These are phyloP conservation scores for Aphelocoma californica DNA, from an alignment of 2,797 vertebrate species.

Conservation along the genomic window DNA sequence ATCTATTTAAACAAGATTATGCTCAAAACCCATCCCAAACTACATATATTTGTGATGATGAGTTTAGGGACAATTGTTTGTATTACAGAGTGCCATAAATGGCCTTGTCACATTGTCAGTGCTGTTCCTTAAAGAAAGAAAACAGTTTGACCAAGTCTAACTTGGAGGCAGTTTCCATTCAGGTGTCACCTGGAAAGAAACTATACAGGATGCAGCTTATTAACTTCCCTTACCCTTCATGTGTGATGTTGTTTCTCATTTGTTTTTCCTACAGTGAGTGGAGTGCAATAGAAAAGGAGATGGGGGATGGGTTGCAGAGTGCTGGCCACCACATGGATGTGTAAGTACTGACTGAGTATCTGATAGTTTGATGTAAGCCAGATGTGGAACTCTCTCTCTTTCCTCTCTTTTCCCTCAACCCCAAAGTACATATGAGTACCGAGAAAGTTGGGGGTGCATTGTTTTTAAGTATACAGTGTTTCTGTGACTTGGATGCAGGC, in stretches of 20 bases:
- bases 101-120: background rate
- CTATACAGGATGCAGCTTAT: slow-evolving; percentile 49
- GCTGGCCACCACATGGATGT: slow-evolving; percentile 99
- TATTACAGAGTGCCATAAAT: background rate
- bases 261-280: slow-evolving; percentile 86
- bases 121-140: background rate
- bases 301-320: slow-evolving; percentile 96
- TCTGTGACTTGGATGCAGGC: slow-evolving; percentile 39
- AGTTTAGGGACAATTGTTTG: background rate
- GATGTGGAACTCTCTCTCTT: slow-evolving; percentile 58
- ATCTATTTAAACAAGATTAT: background rate
- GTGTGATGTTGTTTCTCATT: slow-evolving; percentile 60
- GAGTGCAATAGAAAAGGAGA: slow-evolving; percentile 95
- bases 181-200: slow-evolving; percentile 58
- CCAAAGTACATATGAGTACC: background rate
- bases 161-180: slow-evolving; percentile 31
- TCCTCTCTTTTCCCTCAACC: slow-evolving; percentile 46
- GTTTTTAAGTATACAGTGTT: slow-evolving; percentile 23
- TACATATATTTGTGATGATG: background rate
- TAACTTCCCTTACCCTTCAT: slow-evolving; percentile 56
- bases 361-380: slow-evolving; percentile 72
- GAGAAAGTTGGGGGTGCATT: background rate
- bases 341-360: slow-evolving; percentile 82
- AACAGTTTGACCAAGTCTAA: background rate
- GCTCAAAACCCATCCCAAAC: background rate